These are phyloP conservation scores for Alsophila aescularia DNA, from an alignment of 2,888 invertebrate species.

Conservation along the genomic window DNA sequence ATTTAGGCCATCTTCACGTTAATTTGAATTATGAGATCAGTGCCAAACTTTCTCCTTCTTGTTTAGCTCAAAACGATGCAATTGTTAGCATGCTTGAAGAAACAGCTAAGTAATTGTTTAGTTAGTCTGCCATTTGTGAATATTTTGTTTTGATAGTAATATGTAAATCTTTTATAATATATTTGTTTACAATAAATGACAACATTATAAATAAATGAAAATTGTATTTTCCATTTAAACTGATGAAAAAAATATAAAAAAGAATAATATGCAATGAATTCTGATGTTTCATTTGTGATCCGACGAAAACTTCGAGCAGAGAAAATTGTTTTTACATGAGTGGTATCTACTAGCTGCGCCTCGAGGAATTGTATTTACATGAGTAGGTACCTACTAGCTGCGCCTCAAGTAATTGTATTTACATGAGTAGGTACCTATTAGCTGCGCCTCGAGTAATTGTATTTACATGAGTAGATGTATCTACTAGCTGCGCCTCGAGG, in stretches of 20 bases:
- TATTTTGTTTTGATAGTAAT: conserved; percentile 85
- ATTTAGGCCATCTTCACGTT: conserved; percentile 80
- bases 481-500: too few species aligned
- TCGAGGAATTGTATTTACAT: too few species aligned
- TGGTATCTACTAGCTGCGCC: too few species aligned
- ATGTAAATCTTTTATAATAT: conserved; percentile 85
- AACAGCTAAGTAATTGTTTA: conserved; percentile 83
- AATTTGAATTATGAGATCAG: conserved; percentile 82
- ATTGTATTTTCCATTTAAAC: conserved; percentile 85
- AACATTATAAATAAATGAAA: conserved; percentile 84
- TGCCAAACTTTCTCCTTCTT: conserved; percentile 84
- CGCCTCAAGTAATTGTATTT: too few species aligned
- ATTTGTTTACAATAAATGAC: conserved; percentile 85
- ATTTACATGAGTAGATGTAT: too few species aligned
- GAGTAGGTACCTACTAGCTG: too few species aligned
- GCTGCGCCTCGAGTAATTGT: too few species aligned
- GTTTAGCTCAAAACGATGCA: conserved; percentile 84
- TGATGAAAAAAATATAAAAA: conserved; percentile 85
- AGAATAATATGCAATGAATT: conserved; percentile 84
- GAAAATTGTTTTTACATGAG: too few species aligned
- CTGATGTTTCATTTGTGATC: conserved; percentile 69
- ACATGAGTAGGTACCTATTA: too few species aligned
- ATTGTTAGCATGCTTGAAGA: conserved; percentile 82
- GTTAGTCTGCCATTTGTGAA: conserved; percentile 85
- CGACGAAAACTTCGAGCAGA: too few species aligned